Evolutionary conservation across 1,140 invertebrate genomes (phyloP).

Genomic region (Battus philenor): DNA sequence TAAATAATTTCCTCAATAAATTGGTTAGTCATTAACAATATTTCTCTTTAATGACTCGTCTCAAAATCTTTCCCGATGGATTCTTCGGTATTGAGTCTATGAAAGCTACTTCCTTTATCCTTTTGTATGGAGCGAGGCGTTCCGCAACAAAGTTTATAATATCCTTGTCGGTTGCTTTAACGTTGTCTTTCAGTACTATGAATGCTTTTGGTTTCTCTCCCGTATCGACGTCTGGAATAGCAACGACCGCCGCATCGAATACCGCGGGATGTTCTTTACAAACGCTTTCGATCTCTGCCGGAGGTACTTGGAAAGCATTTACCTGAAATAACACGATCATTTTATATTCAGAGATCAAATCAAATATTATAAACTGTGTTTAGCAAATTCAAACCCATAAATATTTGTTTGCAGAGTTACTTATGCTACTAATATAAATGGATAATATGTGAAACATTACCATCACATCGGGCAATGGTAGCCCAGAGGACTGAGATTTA

Average conservation of each 20-base stretch:
- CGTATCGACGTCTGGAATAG: conserved; percentile 81
- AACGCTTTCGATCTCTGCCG: conserved; percentile 90
- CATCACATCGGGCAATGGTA: too few relatives aligned
- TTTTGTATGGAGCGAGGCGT: conserved; percentile 82
- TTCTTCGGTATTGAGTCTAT: conserved; percentile 83
- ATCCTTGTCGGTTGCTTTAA: conserved; percentile 60
- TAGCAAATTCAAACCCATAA: too few relatives aligned
- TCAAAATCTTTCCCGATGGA: conserved; percentile 85
- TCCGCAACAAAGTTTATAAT: conserved; percentile 77
- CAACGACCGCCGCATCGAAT: conserved; percentile 88
- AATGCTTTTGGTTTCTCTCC: conserved; percentile 88
- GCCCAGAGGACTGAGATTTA: too few relatives aligned
- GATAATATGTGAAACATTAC: too few relatives aligned
- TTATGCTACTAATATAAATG: too few relatives aligned
- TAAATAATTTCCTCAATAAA: too few relatives aligned
- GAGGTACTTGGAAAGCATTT: conserved; percentile 86
- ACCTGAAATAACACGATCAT: conserved; percentile 49
- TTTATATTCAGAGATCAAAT: too few relatives aligned
- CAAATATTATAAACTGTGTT: too few relatives aligned
- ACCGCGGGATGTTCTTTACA: conserved; percentile 85
- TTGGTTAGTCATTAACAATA: conserved; percentile 22
- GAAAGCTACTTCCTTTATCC: conserved; percentile 81
- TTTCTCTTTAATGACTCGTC: conserved; percentile 75
- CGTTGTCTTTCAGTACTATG: conserved; percentile 73
- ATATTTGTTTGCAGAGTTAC: too few relatives aligned